These are phyloP conservation scores for Columba livia DNA, from an alignment of 2,113 vertebrate genomes.

Conservation along the genomic window DNA sequence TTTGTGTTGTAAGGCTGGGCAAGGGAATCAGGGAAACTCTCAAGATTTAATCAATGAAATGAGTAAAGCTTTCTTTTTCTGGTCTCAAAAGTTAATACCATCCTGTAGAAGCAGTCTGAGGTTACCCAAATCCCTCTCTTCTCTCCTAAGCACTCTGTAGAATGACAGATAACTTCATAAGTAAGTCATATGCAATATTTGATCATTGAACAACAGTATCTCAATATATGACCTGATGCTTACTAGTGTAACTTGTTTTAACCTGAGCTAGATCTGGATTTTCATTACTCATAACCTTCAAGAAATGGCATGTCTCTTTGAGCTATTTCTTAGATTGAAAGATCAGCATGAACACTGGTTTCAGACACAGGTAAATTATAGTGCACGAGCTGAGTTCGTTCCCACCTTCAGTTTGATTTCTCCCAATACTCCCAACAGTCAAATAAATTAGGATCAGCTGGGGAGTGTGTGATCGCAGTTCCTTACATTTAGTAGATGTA, in stretches of 20 bases:
- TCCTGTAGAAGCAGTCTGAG: neutral
- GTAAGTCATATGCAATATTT: neutral
- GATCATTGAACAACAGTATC: neutral
- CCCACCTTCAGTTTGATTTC: neutral
- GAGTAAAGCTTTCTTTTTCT: neutral
- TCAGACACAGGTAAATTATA: neutral
- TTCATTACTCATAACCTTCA: neutral
- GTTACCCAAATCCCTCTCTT: neutral
- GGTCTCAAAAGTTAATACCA: neutral
- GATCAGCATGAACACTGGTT: neutral
- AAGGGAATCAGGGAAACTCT: neutral
- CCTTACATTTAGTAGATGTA: neutral
- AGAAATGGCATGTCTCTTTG: neutral
- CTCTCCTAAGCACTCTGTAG: neutral
- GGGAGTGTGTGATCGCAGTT: rapidly evolving
- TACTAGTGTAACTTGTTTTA: neutral
- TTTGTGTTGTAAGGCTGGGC: neutral
- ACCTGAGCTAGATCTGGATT: neutral
- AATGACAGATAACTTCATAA: neutral
- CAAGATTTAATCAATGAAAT: neutral
- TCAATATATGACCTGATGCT: neutral
- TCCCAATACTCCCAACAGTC: neutral
- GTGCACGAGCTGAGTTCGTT: neutral
- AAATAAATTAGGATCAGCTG: neutral
- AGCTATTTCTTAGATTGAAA: neutral